Conservation (phyloP, 2,113 vertebrate genomes). For the Delphinapterus leucas region DNA sequence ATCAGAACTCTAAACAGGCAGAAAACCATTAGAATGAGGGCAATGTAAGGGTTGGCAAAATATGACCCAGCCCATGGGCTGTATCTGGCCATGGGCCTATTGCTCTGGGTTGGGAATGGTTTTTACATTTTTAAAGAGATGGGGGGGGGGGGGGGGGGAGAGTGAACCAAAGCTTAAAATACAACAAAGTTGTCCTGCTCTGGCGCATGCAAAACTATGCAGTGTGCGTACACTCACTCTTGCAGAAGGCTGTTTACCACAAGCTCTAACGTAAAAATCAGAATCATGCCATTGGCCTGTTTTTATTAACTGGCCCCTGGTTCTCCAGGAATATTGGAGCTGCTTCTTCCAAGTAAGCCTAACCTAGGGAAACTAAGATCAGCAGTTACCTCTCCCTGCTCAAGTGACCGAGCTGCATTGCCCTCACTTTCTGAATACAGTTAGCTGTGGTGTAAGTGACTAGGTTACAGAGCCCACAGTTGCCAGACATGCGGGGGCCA, state of each 20-base stretch:
- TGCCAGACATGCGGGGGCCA: background rate
- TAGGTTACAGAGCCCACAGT: background rate
- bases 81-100: background rate
- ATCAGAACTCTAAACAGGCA: constrained; percentile 13
- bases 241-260: background rate
- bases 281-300: background rate
- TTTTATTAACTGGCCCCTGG: background rate
- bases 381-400: background rate
- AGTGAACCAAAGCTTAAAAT: background rate
- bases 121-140: constrained; percentile 32
- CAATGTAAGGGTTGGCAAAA: background rate
- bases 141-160: background rate
- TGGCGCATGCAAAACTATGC: background rate
- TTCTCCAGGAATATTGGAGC: background rate
- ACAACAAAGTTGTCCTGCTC: background rate
- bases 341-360: background rate
- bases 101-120: background rate
- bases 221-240: too few relatives aligned
- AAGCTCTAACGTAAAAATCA: background rate
- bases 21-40: background rate
- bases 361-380: background rate
- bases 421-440: background rate
- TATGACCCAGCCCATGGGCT: background rate
- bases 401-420: background rate
- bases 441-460: background rate